phyloP scores from a whole-genome alignment of 2,797 vertebrate genomes.

The Tokudaia tokunoshimensis region DNA sequence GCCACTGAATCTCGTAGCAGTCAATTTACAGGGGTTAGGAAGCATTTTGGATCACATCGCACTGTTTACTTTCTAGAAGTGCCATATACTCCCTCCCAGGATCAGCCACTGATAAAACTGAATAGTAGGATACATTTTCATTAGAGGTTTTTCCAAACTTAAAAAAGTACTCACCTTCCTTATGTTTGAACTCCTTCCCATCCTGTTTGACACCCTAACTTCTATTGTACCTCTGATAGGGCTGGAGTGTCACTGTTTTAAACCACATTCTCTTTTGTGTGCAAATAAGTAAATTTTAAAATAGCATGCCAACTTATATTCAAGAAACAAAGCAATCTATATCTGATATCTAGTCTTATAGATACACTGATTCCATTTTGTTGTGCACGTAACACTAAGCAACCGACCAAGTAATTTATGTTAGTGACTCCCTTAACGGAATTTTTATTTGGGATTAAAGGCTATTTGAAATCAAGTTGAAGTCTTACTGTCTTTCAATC shows the following conservation, averaged over 20 bases:
- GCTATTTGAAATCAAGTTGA: slow-evolving; percentile 28
- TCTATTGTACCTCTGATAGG: neutral
- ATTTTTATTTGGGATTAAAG: slow-evolving; percentile 39
- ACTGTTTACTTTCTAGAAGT: neutral
- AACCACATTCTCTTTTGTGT: neutral
- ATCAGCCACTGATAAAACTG: neutral
- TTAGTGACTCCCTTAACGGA: neutral
- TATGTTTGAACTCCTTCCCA: neutral
- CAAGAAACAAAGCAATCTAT: neutral
- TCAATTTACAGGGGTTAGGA: neutral
- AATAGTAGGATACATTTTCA: neutral
- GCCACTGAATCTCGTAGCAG: neutral
- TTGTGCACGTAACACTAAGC: neutral
- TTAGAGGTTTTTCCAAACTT: neutral
- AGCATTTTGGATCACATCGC: neutral
- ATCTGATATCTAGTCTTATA: neutral
- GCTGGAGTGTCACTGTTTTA: neutral
- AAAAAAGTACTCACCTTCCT: neutral
- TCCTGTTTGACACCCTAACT: neutral
- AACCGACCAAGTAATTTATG: slow-evolving; percentile 19
- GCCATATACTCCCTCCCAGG: neutral
- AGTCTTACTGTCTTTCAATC: slow-evolving; percentile 14
- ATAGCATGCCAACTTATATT: neutral
- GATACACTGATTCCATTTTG: slow-evolving; percentile 23
- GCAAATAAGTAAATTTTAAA: slow-evolving; percentile 6